These are phyloP conservation scores for Girardinichthys multiradiatus DNA, from an alignment of 2,113 vertebrate genomes.

Conservation along the genomic window DNA sequence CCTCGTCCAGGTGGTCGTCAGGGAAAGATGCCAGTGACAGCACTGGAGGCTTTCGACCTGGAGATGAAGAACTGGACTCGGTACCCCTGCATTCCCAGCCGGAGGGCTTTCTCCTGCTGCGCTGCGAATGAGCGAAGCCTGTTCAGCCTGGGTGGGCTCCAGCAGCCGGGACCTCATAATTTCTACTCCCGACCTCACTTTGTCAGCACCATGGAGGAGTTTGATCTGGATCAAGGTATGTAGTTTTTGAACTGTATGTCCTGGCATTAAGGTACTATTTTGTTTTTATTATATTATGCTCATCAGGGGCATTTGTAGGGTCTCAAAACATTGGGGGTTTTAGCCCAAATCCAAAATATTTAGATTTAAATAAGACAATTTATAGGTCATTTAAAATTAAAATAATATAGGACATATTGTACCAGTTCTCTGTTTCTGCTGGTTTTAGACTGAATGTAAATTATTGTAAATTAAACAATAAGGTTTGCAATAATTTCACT, in stretches of 20 bases:
- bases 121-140: constrained; percentile 83
- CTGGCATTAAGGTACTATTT: too few species aligned
- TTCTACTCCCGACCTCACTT: constrained; percentile 99
- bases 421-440: too few species aligned
- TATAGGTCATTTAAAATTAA: too few species aligned
- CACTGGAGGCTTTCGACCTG: constrained; percentile 96
- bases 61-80: constrained; percentile 92
- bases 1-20: constrained; percentile 89
- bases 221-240: constrained; percentile 91
- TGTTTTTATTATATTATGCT: too few species aligned
- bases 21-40: constrained; percentile 94
- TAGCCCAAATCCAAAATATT: too few species aligned
- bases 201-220: constrained; percentile 96
- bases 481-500: too few species aligned
- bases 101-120: constrained; percentile 93
- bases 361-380: too few species aligned
- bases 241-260: not conserved
- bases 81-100: constrained; percentile 91
- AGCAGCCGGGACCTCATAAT: constrained; percentile 97
- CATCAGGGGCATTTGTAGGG: too few species aligned
- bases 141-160: constrained; percentile 95
- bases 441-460: too few species aligned
- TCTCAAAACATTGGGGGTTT: too few species aligned
- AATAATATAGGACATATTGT: too few species aligned
- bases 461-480: too few species aligned